These are phyloP conservation scores for Toxotes lorentzi DNA, from an alignment of 2,797 vertebrate species.

Conservation along the genomic window DNA sequence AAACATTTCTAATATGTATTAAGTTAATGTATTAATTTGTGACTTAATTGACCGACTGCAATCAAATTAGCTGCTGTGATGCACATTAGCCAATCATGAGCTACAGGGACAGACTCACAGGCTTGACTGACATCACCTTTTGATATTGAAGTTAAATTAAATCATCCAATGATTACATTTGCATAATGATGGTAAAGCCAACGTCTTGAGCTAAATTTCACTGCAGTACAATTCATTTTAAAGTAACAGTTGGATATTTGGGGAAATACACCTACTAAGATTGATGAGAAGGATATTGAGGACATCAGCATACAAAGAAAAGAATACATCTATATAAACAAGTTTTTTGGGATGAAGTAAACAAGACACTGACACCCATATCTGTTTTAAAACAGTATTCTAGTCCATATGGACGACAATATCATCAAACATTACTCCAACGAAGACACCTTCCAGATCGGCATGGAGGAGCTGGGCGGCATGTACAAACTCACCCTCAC, in stretches of 20 bases:
- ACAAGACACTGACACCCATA: not conserved
- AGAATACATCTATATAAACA: not conserved
- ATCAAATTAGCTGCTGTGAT: not conserved
- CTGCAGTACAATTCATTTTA: too few species aligned
- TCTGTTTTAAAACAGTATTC: constrained; percentile 85
- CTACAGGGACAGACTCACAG: not conserved
- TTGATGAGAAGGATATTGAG: too few species aligned
- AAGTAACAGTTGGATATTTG: too few species aligned
- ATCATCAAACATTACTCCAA: constrained; percentile 99
- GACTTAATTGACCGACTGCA: constrained; percentile 1
- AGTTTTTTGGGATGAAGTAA: not conserved
- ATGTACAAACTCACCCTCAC: constrained; percentile 97
- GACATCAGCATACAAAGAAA: not conserved
- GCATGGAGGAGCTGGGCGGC: constrained; percentile 92
- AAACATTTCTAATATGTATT: not conserved
- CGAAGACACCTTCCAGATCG: constrained; percentile 98
- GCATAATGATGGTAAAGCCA: not conserved
- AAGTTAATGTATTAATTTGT: constrained; percentile 11
- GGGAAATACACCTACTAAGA: too few species aligned
- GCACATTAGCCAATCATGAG: constrained; percentile 5
- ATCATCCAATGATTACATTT: constrained; percentile 12
- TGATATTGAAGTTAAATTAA: constrained; percentile 6
- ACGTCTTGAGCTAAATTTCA: not conserved
- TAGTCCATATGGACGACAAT: constrained; percentile 99
- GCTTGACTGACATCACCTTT: constrained; percentile 3